phyloP scores from a whole-genome alignment of 2,888 invertebrate genomes.

The Drosophila pegasa region DNA sequence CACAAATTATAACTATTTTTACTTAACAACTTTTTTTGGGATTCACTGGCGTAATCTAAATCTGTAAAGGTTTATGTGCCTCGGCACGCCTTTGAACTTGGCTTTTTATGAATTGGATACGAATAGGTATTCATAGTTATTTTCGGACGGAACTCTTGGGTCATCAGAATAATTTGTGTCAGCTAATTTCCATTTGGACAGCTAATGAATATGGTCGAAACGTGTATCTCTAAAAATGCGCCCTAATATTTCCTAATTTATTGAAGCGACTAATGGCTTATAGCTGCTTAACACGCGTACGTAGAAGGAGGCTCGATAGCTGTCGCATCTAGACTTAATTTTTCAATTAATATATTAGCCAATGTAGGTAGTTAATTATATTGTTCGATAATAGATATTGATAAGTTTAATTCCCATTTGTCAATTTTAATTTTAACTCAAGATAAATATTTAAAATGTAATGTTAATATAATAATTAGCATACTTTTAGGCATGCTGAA shows the following conservation, averaged over 20 bases:
- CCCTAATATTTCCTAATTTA: constrained; percentile 41
- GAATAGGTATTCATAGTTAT: constrained; percentile 8
- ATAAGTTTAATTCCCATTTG: too few relatives aligned
- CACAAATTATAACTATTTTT: constrained; percentile 22
- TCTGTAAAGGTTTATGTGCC: constrained; percentile 18
- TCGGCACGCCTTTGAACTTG: constrained; percentile 21
- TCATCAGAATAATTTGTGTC: constrained; percentile 17
- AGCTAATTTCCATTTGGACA: constrained; percentile 25
- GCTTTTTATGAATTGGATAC: constrained; percentile 15
- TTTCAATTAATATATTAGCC: neutral
- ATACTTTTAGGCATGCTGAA: constrained; percentile 44
- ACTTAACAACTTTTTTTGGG: constrained; percentile 36
- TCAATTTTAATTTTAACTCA: too few relatives aligned
- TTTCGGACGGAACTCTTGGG: constrained; percentile 20
- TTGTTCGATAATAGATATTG: too few relatives aligned
- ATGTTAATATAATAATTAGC: neutral
- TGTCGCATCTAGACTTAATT: neutral
- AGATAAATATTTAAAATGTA: too few relatives aligned
- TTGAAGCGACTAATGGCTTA: constrained; percentile 31
- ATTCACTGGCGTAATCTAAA: constrained; percentile 26
- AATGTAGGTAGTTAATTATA: neutral
- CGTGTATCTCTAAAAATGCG: constrained; percentile 27
- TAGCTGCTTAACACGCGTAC: constrained; percentile 35
- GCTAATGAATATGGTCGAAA: constrained; percentile 32
- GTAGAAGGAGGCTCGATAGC: neutral